Base-by-base conservation (phyloP, 2,888 invertebrate species). In the Aradus depressus region DNA sequence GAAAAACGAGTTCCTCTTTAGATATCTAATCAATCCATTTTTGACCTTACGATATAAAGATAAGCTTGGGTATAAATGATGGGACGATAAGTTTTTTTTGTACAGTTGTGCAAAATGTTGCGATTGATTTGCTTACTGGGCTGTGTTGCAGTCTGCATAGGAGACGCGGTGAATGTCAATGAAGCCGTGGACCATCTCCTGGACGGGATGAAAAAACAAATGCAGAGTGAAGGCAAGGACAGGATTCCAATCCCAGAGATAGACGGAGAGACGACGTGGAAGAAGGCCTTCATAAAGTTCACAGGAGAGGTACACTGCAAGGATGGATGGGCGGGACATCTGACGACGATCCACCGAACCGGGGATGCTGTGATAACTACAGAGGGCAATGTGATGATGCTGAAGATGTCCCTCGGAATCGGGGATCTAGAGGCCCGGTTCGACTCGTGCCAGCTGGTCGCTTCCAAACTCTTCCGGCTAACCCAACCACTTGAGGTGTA, bases 301-400 rank as follows among this genome's bases (percentile, higher is more conserved):
- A 42, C 50, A n/a, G 55, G 55, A 5, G 26, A 39, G 38, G 23
- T 49, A 28, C 45, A 50, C 22, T 55, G 55, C 41, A 38, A 52
- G 37, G 52, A 42, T 14, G 55, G 55, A n/a, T 37, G 37, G 3
- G 42, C 50, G 10, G 26, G 44, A 4, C 25, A 49, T 23, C 45
- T 55, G 6, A 44, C 51, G 14, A 50, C 50, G 22, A 26, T 55
- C 16, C 26, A 28, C n/a, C 52, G 55, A 39, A 55, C 53, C 16
- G 55, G 55, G 1, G 55, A 55, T 28, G 50, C 41, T 16, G 23
- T 48, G 3, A 51, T 55, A 50, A 23, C 55, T 2, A 55, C 53
- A 14, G 38, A 50, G 32, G 55, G 56, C 22, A 52, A 56, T 42
- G 41, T 32, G 21, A 50, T 52, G 23, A 54, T 44, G 22, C 39